Percentiles rank a stretch among this genome's conserved stretches.
phyloP scores from a whole-genome alignment of 1,140 invertebrate genomes.

The Nomia melanderi region DNA sequence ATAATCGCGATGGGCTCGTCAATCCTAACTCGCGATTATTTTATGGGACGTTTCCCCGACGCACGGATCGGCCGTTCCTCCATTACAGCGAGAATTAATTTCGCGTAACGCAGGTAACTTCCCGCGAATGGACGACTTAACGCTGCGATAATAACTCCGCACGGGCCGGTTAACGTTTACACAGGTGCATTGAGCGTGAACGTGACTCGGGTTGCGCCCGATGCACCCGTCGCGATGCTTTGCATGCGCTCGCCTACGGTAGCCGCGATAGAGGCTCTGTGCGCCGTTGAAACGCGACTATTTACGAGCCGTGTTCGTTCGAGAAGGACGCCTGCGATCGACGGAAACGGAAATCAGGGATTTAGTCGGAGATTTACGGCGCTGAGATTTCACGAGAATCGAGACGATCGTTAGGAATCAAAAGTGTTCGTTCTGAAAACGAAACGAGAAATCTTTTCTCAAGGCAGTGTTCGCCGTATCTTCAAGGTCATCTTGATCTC shows the following conservation, averaged over 20 bases:
- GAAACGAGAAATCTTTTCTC: too few relatives aligned
- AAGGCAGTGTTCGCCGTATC: too few relatives aligned
- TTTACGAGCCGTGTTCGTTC: constrained; percentile 53
- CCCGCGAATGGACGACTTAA: constrained; percentile 55
- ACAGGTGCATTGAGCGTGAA: constrained; percentile 57
- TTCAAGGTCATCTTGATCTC: too few relatives aligned
- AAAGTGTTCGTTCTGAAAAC: not conserved
- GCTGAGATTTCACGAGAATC: too few relatives aligned
- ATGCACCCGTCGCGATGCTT: constrained; percentile 21
- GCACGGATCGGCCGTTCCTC: not conserved
- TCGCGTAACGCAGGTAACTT: constrained; percentile 53
- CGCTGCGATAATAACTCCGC: constrained; percentile 54
- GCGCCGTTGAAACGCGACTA: constrained; percentile 32
- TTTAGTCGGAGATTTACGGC: constrained; percentile 36
- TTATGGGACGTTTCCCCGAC: constrained; percentile 3
- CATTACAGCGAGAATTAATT: constrained; percentile 51
- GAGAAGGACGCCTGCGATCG: constrained; percentile 19
- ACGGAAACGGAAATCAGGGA: constrained; percentile 32
- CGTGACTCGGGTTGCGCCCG: constrained; percentile 37
- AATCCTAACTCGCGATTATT: constrained; percentile 33
- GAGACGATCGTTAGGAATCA: not conserved
- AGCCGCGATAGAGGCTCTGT: not conserved
- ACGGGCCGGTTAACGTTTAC: constrained; percentile 51
- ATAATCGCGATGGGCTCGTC: constrained; percentile 25
- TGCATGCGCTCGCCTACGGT: constrained; percentile 29